Percentiles rank a stretch among this genome's conserved stretches.
Conservation (phyloP, 2,113 vertebrate genomes). For the Atlantisia rogersi region DNA sequence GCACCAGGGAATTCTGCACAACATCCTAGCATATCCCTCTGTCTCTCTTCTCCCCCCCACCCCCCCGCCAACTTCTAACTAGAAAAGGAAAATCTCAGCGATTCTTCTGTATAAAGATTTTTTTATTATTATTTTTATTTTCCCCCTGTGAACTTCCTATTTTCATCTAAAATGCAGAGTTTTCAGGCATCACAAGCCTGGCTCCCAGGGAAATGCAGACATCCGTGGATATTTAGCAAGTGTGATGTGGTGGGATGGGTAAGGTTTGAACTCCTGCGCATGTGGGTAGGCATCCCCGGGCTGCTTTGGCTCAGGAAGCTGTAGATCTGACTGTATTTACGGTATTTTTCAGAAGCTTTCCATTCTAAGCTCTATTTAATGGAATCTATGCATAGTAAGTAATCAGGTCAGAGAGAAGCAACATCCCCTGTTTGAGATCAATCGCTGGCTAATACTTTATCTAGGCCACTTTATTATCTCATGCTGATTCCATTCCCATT, state of each 20-base stretch:
- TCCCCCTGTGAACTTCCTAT: fast-evolving
- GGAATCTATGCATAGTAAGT: slow-evolving; percentile 85
- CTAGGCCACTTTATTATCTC: slow-evolving; percentile 91
- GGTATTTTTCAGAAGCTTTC: slow-evolving; percentile 71
- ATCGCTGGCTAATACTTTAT: slow-evolving; percentile 85
- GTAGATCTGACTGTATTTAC: slow-evolving; percentile 54
- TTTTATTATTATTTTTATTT: neutral
- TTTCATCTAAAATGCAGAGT: fast-evolving
- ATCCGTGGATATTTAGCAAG: fast-evolving
- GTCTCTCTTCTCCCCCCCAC: neutral
- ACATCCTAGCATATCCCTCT: neutral
- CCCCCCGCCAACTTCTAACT: neutral
- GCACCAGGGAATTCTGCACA: neutral
- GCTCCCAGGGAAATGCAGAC: neutral
- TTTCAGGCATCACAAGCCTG: neutral
- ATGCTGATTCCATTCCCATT: slow-evolving; percentile 79
- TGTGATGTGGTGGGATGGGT: fast-evolving
- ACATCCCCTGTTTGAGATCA: slow-evolving; percentile 85
- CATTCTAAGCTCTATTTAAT: slow-evolving; percentile 86
- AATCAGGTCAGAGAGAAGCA: slow-evolving; percentile 81
- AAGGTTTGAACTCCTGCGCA: neutral
- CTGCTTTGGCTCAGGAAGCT: neutral
- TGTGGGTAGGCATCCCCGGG: neutral
- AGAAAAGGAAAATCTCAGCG: neutral
- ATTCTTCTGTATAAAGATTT: neutral